A percentile compares a stretch with the other conserved stretches of the same genome.
These are phyloP conservation scores for Dysmachus trigonus DNA, from an alignment of 2,888 invertebrate genomes.

Conservation along the genomic window DNA sequence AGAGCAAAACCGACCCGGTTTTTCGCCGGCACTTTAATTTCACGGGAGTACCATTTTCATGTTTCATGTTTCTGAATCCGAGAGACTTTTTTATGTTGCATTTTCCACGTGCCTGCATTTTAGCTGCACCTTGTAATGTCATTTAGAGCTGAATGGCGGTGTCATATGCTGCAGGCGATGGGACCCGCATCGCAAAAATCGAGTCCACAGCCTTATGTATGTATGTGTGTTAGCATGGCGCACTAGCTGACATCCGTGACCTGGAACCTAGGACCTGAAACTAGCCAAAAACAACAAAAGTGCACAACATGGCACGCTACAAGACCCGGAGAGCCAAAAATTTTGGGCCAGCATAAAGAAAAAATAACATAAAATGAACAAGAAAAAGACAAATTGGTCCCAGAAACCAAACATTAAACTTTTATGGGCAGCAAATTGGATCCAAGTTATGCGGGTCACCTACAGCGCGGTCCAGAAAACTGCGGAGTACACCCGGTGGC, in stretches of 20 bases:
- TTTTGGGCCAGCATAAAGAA: background rate
- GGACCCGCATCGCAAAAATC: slow-evolving; percentile 1
- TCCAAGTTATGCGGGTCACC: slow-evolving; percentile 33
- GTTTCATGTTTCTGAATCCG: background rate
- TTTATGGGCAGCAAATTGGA: slow-evolving; percentile 41
- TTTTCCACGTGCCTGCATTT: slow-evolving; percentile 20
- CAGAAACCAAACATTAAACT: slow-evolving; percentile 39
- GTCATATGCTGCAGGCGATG: slow-evolving; percentile 16
- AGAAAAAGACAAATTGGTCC: slow-evolving; percentile 10
- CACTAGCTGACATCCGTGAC: background rate
- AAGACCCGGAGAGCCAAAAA: background rate
- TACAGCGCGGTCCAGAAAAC: background rate
- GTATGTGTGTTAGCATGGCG: background rate
- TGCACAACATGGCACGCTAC: background rate
- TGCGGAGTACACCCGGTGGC: background rate
- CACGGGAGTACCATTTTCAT: background rate
- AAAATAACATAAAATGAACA: background rate
- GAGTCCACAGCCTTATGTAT: background rate
- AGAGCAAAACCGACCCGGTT: background rate
- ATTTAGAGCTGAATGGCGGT: slow-evolving; percentile 15
- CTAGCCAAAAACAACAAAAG: background rate
- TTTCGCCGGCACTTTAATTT: background rate
- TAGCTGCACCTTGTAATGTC: slow-evolving; percentile 24
- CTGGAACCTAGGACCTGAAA: slow-evolving; percentile 28
- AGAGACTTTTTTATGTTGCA: background rate